Evolutionary conservation across 2,113 vertebrate genomes (phyloP), one percentile per base, ranked within the genome.

Genomic region (Eublepharis macularius): DNA sequence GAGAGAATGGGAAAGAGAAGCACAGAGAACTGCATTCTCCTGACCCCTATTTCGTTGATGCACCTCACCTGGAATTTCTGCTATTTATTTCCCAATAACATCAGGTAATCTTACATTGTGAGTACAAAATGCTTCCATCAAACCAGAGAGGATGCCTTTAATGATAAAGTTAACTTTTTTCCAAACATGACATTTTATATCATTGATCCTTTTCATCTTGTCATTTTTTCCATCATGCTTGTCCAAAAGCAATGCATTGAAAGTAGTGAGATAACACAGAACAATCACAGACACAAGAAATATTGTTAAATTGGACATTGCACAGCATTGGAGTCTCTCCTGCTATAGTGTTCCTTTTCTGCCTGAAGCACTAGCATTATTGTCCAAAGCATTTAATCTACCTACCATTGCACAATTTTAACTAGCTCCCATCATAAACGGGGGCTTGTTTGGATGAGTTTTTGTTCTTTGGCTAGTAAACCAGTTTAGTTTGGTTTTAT

Each of bases 241-340:
- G 95, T 95, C 92, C 92, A 94, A 95, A 95, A 93, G 89, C 87
- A 94, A 93, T 92, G 90, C 90, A 94, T 86, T 60, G 1, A 91
- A 95, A 94, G 90, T 76, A 91, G 70, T 41, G 65, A 92, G 87
- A 90, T 90, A 93, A 87, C 73, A 81, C 70, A 92, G 89, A 88
- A 51, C 74, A 91, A 87, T 88, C 85, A 92, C 95, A 80, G 73
- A 90, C 81, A 88, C 89, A 89, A 86, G 88, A 36, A 72, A 88
- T 66, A 82, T 88, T 76, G 54, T 78, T 83, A 86, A 87, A 60
- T 77, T 73, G 75, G 87, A 19, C 80, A 91, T 77, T 85, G 32
- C 80, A 84, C 90, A 69, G 85, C 87, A 81, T 82, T 69, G 91
- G 72, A 69, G 75, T 86, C 32, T 82, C 80, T 82, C 85, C n/a